Evolutionary conservation across 1,140 invertebrate genomes (phyloP), one percentile per base, ranked within the genome.

Genomic region (Lepidostoma basale): DNA sequence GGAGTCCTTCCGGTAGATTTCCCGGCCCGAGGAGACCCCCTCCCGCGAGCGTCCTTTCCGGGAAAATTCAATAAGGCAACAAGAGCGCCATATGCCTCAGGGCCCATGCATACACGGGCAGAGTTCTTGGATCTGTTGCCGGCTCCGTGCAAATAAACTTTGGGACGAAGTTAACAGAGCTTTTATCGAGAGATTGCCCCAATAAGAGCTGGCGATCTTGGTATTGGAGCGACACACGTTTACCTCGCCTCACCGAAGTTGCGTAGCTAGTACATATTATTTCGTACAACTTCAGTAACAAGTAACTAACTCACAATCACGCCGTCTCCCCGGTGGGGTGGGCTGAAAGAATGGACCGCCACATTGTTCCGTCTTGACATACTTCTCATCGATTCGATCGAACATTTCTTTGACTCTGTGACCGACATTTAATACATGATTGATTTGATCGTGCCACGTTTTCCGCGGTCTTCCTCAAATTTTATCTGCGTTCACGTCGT

Each of bases 121-220:
- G 44, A 22, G 18, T n/a, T n/a, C 16, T 62, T 10, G 36, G 22
- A 23, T 25, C 42, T 44, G 36, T 28, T 44, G 30, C 25, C 18
- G 23, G 44, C 33, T 20, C 56, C 63, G 20, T 40, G 33, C 47
- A 33, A 30, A 39, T 49, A 54, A 49, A 22, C 18, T 40, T 40
- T 14, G 22, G 40, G 10, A 39, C 49, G 52, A 66, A 66, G 42
- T 54, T 66, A 56, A 40, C 52, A 20, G 47, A 40, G 30, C n/a
- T 66, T 63, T 66, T 66, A 66, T 56, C 22, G 28, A 33, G 39
- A 45, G 47, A 45, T 45, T 63, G 22, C 45, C 16, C 40, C 42
- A 14, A 40, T 63, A 3, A 18, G 9, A 22, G 23, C 18, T 47
- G 44, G 12, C 20, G 12, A 18, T 18, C 18, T 12, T 5, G 44